These are phyloP conservation scores for Palythoa caribaeorum DNA, from an alignment of 92 coral and sea anemone genomes.

Conservation along the genomic window DNA sequence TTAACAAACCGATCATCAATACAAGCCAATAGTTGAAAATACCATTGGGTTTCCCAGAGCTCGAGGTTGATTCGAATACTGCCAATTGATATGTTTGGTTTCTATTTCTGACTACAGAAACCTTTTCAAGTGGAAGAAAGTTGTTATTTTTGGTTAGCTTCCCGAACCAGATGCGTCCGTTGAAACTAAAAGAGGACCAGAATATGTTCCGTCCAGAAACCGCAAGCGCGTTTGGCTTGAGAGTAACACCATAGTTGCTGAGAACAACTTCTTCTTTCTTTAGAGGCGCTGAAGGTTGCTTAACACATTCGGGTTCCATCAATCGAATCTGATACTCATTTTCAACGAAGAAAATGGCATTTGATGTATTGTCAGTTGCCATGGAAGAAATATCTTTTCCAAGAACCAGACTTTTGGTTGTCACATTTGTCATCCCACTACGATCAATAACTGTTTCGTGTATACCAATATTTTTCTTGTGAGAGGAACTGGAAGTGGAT, in stretches of 20 bases:
- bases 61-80: constrained; percentile 5
- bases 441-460: not conserved
- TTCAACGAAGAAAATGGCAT: not conserved
- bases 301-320: not conserved
- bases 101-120: not conserved
- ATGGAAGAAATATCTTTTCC: not conserved
- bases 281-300: not conserved
- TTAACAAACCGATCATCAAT: not conserved
- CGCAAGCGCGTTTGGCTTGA: not conserved
- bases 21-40: not conserved
- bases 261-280: not conserved
- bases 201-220: not conserved
- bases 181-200: not conserved
- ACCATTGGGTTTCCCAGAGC: not conserved
- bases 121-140: not conserved
- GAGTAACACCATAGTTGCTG: constrained; percentile 16
- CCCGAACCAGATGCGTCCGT: not conserved
- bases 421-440: not conserved
- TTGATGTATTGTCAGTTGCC: not conserved
- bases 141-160: not conserved
- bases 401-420: not conserved
- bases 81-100: not conserved
- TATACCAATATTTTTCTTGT: not conserved
- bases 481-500: not conserved
- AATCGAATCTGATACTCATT: not conserved